phyloP scores from a whole-genome alignment of 2,113 vertebrate species.

The Dicrurus megarhynchus region DNA sequence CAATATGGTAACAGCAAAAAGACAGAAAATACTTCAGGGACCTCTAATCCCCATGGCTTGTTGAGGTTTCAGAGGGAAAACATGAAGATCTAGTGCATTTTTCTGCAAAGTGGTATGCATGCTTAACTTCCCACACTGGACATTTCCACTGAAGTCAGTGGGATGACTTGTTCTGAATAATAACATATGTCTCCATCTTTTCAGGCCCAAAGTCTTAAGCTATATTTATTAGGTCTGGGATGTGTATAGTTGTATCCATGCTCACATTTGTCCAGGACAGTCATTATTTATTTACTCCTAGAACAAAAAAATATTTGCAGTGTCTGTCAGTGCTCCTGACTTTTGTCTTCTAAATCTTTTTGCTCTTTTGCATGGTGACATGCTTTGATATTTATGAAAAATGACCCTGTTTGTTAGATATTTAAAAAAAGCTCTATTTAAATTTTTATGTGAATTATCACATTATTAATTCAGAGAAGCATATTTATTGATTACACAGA shows the following conservation, averaged over 20 bases:
- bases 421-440: neutral
- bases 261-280: neutral
- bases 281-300: neutral
- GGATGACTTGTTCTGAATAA: neutral
- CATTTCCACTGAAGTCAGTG: constrained; percentile 1
- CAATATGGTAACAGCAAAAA: neutral
- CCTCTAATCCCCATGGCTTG: neutral
- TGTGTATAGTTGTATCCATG: neutral
- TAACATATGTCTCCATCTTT: neutral
- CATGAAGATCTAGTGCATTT: neutral
- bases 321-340: neutral
- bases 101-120: neutral
- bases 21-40: neutral
- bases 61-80: constrained; percentile 14
- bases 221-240: neutral
- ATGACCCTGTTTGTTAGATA: neutral
- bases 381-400: neutral
- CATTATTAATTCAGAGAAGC: neutral
- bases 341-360: neutral
- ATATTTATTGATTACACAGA: neutral
- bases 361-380: neutral
- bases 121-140: neutral
- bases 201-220: neutral
- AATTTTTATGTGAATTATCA: neutral
- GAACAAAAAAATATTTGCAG: neutral